phyloP scores from a whole-genome alignment of 2,797 vertebrate species.

The Tapera naevia region DNA sequence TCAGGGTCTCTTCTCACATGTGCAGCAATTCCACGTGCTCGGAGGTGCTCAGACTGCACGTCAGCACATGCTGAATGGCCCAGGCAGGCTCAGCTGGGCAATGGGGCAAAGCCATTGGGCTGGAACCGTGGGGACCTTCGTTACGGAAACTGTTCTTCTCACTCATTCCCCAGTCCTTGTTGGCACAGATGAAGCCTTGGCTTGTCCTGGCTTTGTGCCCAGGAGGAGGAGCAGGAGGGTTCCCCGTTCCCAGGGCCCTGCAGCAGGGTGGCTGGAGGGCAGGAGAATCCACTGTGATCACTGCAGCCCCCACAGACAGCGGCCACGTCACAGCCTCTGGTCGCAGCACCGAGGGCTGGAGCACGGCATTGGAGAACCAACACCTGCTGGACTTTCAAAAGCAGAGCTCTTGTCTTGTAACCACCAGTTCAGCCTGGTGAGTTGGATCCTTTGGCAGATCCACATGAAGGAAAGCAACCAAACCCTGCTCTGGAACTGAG shows the following conservation, averaged over 20 bases:
- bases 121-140: neutral
- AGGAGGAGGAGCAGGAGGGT: neutral
- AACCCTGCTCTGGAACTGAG: neutral
- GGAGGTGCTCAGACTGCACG: neutral
- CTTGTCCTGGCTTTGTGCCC: neutral
- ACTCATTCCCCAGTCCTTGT: too few species aligned
- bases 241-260: neutral
- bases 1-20: neutral
- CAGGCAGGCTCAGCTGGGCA: too few species aligned
- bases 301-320: neutral
- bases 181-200: neutral
- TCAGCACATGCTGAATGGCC: too few species aligned
- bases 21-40: rapidly evolving
- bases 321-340: neutral
- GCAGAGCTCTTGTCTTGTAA: neutral
- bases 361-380: neutral
- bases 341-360: rapidly evolving
- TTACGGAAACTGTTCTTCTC: neutral
- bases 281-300: rapidly evolving
- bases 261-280: too few species aligned
- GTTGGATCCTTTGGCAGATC: neutral
- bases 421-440: neutral
- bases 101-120: too few species aligned
- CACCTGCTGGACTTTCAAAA: neutral
- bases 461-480: neutral